A percentile compares a stretch with the other conserved stretches of the same genome.
These are phyloP conservation scores for Aproaerema taeniolella DNA, from an alignment of 2,888 invertebrate genomes.

Conservation along the genomic window DNA sequence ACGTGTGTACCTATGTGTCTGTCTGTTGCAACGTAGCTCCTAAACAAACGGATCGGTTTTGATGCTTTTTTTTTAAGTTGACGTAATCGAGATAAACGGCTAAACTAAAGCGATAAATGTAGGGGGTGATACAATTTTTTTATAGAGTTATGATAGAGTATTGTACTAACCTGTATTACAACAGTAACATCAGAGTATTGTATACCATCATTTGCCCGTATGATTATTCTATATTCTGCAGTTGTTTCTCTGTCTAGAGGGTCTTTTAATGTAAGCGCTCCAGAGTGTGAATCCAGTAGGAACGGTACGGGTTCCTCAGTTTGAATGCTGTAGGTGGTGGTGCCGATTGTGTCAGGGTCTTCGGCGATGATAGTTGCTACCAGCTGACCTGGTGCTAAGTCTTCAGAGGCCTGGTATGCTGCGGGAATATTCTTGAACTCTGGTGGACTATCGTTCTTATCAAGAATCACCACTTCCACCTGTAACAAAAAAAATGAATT, in stretches of 20 bases:
- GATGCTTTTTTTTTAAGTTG: no score
- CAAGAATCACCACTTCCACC: constrained; percentile 90
- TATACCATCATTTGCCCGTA: constrained; percentile 93
- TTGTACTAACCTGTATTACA: constrained; percentile 86
- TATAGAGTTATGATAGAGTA: no score
- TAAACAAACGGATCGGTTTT: no score
- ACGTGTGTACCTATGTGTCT: no score
- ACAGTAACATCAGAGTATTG: constrained; percentile 89
- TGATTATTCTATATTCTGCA: constrained; percentile 85
- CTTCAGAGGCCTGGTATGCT: constrained; percentile 88
- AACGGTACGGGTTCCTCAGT: constrained; percentile 83
- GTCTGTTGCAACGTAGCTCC: no score
- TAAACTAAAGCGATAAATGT: no score
- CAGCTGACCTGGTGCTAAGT: constrained; percentile 87
- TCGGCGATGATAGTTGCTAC: constrained; percentile 87
- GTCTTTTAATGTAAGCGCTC: constrained; percentile 85
- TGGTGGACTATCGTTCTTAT: constrained; percentile 97
- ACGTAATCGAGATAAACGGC: no score
- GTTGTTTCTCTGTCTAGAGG: constrained; percentile 90
- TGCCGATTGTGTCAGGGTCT: constrained; percentile 91
- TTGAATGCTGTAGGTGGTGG: constrained; percentile 84
- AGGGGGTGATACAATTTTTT: no score
- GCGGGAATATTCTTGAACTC: constrained; percentile 86
- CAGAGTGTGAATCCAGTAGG: constrained; percentile 82
- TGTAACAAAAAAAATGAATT: constrained; percentile 67